Evolutionary conservation across 2,113 vertebrate genomes (phyloP).

Genomic region (Eurypyga helias): DNA sequence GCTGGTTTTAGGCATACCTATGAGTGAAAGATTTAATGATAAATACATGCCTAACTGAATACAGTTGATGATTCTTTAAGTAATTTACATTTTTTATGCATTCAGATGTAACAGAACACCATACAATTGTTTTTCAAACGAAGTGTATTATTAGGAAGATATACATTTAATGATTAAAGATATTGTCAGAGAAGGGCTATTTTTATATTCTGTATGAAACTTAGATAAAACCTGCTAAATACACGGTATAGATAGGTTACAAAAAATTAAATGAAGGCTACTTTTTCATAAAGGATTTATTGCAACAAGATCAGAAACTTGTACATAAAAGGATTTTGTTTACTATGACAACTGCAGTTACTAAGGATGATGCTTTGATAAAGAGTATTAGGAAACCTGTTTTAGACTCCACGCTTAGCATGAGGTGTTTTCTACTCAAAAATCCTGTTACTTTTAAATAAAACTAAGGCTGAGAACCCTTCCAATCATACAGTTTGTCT

Average conservation of each 20-base stretch:
- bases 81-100: not conserved
- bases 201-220: not conserved
- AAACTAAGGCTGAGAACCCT: not conserved
- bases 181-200: not conserved
- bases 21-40: not conserved
- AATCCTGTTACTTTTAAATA: not conserved
- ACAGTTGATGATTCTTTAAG: not conserved
- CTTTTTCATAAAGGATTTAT: not conserved
- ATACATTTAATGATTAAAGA: not conserved
- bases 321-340: not conserved
- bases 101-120: not conserved
- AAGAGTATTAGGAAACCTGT: not conserved
- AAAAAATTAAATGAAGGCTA: not conserved
- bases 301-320: not conserved
- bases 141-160: not conserved
- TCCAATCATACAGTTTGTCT: not conserved
- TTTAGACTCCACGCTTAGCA: not conserved
- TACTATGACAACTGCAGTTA: not conserved
- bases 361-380: not conserved
- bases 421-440: not conserved
- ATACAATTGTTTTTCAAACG: not conserved
- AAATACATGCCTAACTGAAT: not conserved
- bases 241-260: not conserved
- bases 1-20: not conserved
- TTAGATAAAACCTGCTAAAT: not conserved